phyloP scores from a whole-genome alignment of 2,888 invertebrate species.

The Metellina segmentata region DNA sequence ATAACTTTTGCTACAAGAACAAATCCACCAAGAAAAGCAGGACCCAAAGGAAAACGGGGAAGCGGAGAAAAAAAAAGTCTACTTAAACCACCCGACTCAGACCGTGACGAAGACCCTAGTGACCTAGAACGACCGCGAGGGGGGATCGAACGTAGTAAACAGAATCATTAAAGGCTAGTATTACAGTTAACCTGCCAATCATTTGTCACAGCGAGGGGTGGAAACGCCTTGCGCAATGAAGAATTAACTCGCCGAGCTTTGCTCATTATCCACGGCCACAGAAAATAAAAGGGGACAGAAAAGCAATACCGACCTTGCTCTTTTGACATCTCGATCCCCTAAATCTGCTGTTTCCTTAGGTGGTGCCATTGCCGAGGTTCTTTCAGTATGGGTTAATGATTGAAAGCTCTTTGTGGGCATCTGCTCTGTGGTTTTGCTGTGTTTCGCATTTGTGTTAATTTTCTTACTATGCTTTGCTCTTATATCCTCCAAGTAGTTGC shows the following conservation, averaged over 20 bases:
- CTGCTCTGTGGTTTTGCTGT: no score
- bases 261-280: not conserved
- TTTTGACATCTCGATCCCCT: not conserved
- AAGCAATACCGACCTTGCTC: not conserved
- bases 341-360: not conserved
- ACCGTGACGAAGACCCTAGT: not conserved
- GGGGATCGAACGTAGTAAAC: conserved; percentile 34
- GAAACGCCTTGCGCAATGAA: conserved; percentile 4
- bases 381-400: no score
- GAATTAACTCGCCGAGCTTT: not conserved
- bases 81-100: not conserved
- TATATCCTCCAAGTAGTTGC: no score
- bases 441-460: no score
- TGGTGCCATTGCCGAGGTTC: no score
- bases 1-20: no score
- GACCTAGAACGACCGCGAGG: not conserved
- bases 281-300: not conserved
- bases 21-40: no score
- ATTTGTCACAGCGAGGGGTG: conserved; percentile 46
- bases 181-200: conserved; percentile 50
- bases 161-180: conserved; percentile 47
- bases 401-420: no score
- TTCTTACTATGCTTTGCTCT: no score
- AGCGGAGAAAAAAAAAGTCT: not conserved
- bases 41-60: no score